These are phyloP conservation scores for Jaculus jaculus DNA, from an alignment of 2,113 vertebrate genomes.

Conservation along the genomic window DNA sequence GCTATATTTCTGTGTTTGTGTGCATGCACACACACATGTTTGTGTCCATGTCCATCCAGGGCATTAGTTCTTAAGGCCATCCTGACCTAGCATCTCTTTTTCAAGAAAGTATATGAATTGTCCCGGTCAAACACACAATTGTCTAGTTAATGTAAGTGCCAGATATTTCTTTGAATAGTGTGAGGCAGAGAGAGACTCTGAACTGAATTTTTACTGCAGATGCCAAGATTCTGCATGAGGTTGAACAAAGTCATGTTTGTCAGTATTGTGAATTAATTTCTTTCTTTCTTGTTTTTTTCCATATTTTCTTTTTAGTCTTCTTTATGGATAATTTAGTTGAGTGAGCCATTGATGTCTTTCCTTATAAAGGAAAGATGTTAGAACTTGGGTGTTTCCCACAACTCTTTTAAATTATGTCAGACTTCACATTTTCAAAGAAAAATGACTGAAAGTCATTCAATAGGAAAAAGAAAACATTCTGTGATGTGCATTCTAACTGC, in stretches of 20 bases:
- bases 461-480: slow-evolving; percentile 1
- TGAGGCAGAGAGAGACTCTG: background rate
- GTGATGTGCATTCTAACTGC: background rate
- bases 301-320: background rate
- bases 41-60: background rate
- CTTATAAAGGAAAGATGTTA: slow-evolving; percentile 8
- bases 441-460: slow-evolving; percentile 47
- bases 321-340: slow-evolving; percentile 47
- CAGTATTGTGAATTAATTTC: background rate
- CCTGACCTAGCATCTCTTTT: background rate
- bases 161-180: background rate
- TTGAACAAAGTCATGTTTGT: slow-evolving; percentile 43
- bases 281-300: background rate
- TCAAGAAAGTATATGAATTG: background rate
- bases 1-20: background rate
- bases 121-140: background rate
- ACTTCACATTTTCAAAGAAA: slow-evolving; percentile 45
- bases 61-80: background rate
- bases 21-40: background rate
- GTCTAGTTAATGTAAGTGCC: too few species aligned
- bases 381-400: background rate
- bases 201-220: slow-evolving; percentile 27
- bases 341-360: background rate
- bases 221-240: background rate
- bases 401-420: slow-evolving; percentile 52